Conservation (phyloP, 1,140 invertebrate species). For the Megalonaias nervosa region DNA sequence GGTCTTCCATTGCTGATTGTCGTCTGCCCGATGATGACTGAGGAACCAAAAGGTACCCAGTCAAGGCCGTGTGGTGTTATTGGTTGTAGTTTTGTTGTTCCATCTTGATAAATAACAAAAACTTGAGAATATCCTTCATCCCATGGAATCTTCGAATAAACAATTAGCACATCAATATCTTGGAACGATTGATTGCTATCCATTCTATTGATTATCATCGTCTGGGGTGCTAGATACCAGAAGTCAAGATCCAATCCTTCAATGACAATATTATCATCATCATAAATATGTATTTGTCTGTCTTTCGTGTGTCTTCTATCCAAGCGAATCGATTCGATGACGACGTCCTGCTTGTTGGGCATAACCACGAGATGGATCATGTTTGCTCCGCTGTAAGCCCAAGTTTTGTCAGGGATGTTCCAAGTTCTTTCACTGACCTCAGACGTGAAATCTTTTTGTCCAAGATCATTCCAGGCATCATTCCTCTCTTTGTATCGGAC, state of each 20-base stretch:
- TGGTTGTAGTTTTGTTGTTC: slow-evolving; percentile 18
- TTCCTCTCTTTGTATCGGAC: neutral
- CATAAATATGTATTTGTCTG: slow-evolving; percentile 9
- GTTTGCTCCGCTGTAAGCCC: slow-evolving; percentile 8
- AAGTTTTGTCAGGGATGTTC: slow-evolving; percentile 16
- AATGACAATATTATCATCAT: slow-evolving; percentile 10
- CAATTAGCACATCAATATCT: slow-evolving; percentile 19
- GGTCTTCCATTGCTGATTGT: slow-evolving; percentile 2
- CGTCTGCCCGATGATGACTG: slow-evolving; percentile 27
- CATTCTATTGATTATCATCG: slow-evolving; percentile 11
- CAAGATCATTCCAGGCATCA: slow-evolving; percentile 4
- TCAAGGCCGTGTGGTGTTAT: slow-evolving; percentile 31
- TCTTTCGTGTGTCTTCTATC: slow-evolving; percentile 1
- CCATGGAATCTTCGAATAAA: slow-evolving; percentile 32
- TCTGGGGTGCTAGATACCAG: slow-evolving; percentile 12
- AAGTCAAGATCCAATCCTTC: slow-evolving; percentile 21
- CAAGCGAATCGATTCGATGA: slow-evolving; percentile 18
- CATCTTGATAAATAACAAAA: slow-evolving; percentile 31
- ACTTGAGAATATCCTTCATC: slow-evolving; percentile 20
- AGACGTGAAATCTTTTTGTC: slow-evolving; percentile 14
- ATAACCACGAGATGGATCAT: slow-evolving; percentile 8
- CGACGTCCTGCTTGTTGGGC: slow-evolving; percentile 18
- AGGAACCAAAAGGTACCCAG: slow-evolving; percentile 27
- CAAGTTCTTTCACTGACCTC: slow-evolving; percentile 9
- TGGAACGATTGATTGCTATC: no score